Evolutionary conservation across 2,888 invertebrate species (phyloP).

Genomic region (Drosophila atripex): DNA sequence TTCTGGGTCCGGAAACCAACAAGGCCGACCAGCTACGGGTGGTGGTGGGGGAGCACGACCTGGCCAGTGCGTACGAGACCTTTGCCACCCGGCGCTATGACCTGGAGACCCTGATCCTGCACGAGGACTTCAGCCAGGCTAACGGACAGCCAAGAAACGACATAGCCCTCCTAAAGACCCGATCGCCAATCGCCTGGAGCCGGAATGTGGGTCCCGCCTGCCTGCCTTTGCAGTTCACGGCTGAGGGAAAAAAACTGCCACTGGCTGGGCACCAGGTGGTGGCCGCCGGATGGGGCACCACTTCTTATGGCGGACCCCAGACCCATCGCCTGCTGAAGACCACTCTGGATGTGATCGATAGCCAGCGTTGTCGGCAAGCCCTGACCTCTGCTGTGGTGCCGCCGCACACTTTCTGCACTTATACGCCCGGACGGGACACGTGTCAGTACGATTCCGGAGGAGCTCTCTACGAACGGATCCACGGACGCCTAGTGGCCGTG

Average conservation of each 20-base stretch:
- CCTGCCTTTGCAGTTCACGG: conserved; percentile 83
- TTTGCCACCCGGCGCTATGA: conserved; percentile 84
- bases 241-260: conserved; percentile 45
- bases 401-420: conserved; percentile 84
- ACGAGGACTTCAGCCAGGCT: conserved; percentile 82
- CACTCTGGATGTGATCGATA: conserved; percentile 84
- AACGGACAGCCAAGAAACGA: conserved; percentile 84
- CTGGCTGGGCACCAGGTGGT: conserved; percentile 83
- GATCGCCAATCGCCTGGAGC: conserved; percentile 84
- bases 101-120: conserved; percentile 81
- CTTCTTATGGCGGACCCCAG: conserved; percentile 85
- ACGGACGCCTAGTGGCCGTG: conserved; percentile 83
- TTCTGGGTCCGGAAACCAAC: conserved; percentile 63
- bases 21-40: conserved; percentile 79
- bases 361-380: conserved; percentile 82
- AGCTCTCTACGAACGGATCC: conserved; percentile 84
- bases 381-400: conserved; percentile 57
- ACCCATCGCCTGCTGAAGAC: conserved; percentile 85
- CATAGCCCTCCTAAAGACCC: conserved; percentile 85
- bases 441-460: conserved; percentile 86
- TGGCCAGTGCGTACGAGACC: conserved; percentile 75
- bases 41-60: conserved; percentile 86
- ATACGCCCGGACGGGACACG: conserved; percentile 84
- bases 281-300: conserved; percentile 86
- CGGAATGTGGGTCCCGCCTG: conserved; percentile 86